These are phyloP conservation scores for Sander lucioperca DNA, from an alignment of 2,113 vertebrate genomes.

Conservation along the genomic window DNA sequence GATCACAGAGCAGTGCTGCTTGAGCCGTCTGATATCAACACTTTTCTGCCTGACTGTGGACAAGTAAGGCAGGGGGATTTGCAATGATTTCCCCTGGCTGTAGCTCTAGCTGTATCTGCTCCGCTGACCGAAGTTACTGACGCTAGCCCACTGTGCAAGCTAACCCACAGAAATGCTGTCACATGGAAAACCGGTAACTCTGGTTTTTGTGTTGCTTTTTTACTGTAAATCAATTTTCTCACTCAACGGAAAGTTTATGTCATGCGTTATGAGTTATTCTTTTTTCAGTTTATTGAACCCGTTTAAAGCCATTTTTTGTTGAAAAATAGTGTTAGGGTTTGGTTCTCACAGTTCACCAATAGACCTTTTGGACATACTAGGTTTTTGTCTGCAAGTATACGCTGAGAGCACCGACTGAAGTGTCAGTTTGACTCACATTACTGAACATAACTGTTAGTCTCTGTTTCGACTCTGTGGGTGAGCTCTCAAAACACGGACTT, in stretches of 20 bases:
- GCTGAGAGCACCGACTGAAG: neutral
- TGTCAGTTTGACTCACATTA: conserved; percentile 3
- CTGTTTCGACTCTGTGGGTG: conserved; percentile 11
- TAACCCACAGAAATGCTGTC: conserved; percentile 46
- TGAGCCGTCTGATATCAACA: conserved; percentile 75
- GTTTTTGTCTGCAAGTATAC: neutral
- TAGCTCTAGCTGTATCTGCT: conserved; percentile 47
- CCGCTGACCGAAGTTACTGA: conserved; percentile 51
- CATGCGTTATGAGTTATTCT: neutral
- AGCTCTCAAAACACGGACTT: conserved; percentile 3
- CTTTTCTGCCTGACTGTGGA: conserved; percentile 73
- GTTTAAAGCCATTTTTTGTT: neutral
- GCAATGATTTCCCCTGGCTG: conserved; percentile 70
- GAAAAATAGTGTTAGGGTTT: neutral
- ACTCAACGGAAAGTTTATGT: conserved; percentile 4
- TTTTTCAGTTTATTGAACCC: neutral
- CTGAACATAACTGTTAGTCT: neutral
- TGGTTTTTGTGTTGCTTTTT: conserved; percentile 9
- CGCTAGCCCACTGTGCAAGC: conserved; percentile 23
- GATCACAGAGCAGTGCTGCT: conserved; percentile 67
- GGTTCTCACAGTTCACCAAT: neutral
- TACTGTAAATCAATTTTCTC: neutral
- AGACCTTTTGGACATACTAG: neutral
- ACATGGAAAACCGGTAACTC: conserved; percentile 40
- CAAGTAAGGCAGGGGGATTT: conserved; percentile 65